These are phyloP conservation scores for Myotis daubentonii DNA, from an alignment of 2,797 vertebrate species.

Conservation along the genomic window DNA sequence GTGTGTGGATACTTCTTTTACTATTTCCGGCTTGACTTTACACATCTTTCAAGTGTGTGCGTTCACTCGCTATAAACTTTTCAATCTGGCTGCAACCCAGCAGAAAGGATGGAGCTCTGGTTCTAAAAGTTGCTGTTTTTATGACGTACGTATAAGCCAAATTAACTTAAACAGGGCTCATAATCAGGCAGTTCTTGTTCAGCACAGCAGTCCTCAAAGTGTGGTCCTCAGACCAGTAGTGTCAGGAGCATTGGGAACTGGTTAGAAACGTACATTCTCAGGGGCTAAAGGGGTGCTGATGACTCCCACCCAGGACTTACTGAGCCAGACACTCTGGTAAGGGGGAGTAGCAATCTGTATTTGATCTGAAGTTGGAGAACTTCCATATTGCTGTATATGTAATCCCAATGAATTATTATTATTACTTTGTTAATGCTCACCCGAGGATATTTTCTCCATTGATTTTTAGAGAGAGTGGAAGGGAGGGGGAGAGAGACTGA, in stretches of 20 bases:
- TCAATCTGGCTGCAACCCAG: not conserved
- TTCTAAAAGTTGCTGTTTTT: conserved; percentile 12
- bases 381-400: not conserved
- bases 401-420: not conserved
- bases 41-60: not conserved
- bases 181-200: not conserved
- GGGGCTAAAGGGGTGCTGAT: not conserved
- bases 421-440: not conserved
- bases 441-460: too few species aligned
- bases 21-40: not conserved
- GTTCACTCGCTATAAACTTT: not conserved
- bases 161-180: not conserved
- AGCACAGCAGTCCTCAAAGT: not conserved
- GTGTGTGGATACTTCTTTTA: not conserved
- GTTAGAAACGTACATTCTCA: not conserved
- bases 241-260: not conserved
- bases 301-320: not conserved
- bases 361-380: not conserved
- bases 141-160: not conserved
- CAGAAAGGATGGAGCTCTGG: not conserved
- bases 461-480: too few species aligned
- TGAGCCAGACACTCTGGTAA: not conserved
- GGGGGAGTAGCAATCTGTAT: not conserved
- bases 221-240: not conserved
- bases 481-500: too few species aligned